Evolutionary conservation across 2,797 vertebrate species (phyloP).

Genomic region (Spinibarbus caldwelli): DNA sequence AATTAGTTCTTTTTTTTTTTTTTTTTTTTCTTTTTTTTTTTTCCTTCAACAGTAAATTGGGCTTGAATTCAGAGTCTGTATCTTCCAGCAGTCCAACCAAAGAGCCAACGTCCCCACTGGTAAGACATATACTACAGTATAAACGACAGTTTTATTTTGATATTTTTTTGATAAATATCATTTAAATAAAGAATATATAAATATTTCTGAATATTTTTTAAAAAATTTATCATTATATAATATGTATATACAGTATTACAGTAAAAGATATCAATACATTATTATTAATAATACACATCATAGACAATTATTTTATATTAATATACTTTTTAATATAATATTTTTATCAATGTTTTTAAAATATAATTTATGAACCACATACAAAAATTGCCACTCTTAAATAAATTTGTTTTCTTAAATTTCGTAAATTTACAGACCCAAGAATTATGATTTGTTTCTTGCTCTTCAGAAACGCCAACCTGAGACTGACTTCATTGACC

Average conservation of each 20-base stretch:
- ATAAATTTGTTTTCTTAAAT: background rate
- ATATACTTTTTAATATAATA: background rate
- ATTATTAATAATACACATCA: no score
- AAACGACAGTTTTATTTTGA: background rate
- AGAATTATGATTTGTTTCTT: background rate
- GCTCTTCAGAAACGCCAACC: conserved; percentile 80
- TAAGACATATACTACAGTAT: conserved; percentile 63
- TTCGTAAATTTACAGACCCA: background rate
- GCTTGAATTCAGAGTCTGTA: conserved; percentile 75
- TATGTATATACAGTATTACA: no score
- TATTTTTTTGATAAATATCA: background rate
- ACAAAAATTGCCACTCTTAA: background rate
- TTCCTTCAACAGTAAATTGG: conserved; percentile 83
- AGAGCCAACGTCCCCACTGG: conserved; percentile 84
- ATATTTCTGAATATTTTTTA: no score
- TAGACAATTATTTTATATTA: background rate
- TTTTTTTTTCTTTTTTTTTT: background rate
- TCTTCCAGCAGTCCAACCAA: conserved; percentile 77
- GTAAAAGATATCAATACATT: no score
- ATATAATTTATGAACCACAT: background rate
- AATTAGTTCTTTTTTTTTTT: background rate
- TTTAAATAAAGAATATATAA: no score
- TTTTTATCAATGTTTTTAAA: background rate
- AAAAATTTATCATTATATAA: no score
- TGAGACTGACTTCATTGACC: conserved; percentile 83